Evolutionary conservation across 2,113 vertebrate genomes (phyloP), one percentile per base, ranked within the genome.

Genomic region (Gobiocypris rarus): DNA sequence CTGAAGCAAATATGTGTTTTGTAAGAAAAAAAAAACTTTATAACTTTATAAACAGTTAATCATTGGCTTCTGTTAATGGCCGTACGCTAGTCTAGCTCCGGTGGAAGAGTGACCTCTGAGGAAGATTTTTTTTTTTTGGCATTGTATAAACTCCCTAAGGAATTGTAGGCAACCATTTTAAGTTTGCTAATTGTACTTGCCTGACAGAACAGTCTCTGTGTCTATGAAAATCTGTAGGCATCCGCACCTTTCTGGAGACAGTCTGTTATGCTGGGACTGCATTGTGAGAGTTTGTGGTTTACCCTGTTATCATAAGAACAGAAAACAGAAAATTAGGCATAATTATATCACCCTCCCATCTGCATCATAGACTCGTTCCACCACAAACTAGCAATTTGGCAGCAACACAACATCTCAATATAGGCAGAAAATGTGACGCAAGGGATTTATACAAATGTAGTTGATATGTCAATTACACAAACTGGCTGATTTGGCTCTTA

Each of bases 321-420:
- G 87, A 83, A 78, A 28, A 24, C 19, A 79, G 80, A 75, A 89
- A 89, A 86, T 89, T 10, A 84, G 83, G 84, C 52, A 22, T 88
- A 88, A 92, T 92, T 86, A 91, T 76, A 10, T 54, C 43, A 54
- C 54, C 71, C 38, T 9, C 83, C 86, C 82, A 86, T 90, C 89
- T 91, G 86, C 88, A 89, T 38, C 0, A 50, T 83, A 69, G 6
- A 85, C 82, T 50, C 56, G 76, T 73, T 87, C 78, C 75, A 84
- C 81, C 75, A 81, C 52, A 82, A 83, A 90, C 87, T 89, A 83
- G 69, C 84, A 80, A 67, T 75, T 65, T 87, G 86, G 86, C 81
- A 78, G 69, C 17, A 11, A 86, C 73, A 75, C 69, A 85, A 11
- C 38, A 75, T 54, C 65, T 61, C 76, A 80, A 9, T 41, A 73